Conservation (phyloP, 2,888 invertebrate species). For the Bibio marci region DNA sequence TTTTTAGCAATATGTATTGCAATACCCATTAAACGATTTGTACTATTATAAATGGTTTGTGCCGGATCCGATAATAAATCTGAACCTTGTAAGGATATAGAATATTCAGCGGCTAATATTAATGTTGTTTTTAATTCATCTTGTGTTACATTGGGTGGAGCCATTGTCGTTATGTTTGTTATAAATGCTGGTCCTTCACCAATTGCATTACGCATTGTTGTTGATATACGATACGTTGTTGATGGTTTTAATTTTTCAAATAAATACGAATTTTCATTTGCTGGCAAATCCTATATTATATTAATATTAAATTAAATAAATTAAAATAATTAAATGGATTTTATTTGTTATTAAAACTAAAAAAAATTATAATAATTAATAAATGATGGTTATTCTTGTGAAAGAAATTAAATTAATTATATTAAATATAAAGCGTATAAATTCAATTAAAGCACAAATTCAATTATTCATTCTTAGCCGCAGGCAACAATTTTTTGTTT, state of each 20-base stretch:
- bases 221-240: constrained; percentile 57
- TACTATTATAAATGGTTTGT: constrained; percentile 18
- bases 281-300: constrained; percentile 49
- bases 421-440: too few relatives aligned
- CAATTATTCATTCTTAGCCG: too few relatives aligned
- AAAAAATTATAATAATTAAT: too few relatives aligned
- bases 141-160: constrained; percentile 15
- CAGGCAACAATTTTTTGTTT: too few relatives aligned
- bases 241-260: constrained; percentile 55
- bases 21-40: constrained; percentile 38
- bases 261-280: constrained; percentile 54
- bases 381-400: too few relatives aligned
- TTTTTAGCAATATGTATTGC: constrained; percentile 58
- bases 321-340: too few relatives aligned
- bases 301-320: too few relatives aligned
- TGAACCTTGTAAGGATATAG: constrained; percentile 47
- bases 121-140: constrained; percentile 21
- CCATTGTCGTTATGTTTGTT: constrained; percentile 47
- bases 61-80: constrained; percentile 11
- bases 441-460: too few relatives aligned
- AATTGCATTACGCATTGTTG: constrained; percentile 61
- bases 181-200: constrained; percentile 61
- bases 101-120: constrained; percentile 50
- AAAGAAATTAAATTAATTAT: too few relatives aligned
- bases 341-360: too few relatives aligned